Base-by-base conservation (phyloP, 2,888 invertebrate species). In the Cantharis rustica region DNA sequence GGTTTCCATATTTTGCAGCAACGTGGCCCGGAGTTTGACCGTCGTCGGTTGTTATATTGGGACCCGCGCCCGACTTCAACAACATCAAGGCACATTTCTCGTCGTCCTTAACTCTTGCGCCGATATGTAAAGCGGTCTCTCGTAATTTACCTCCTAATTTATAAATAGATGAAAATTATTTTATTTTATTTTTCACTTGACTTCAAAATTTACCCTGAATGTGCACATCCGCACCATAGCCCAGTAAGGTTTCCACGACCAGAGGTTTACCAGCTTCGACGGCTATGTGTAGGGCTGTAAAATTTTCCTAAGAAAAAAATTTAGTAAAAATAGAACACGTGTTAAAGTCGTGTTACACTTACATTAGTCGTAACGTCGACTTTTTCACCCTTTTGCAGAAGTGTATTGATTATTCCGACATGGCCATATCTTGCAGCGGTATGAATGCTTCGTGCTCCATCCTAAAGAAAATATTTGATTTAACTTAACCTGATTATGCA, bases 11-110 rank as follows among this genome's bases (percentile, higher is more conserved):
- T 82, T 95, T 93, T 0, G 98, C 96, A 0, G 99, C 97, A 16
- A 99, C 97, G 86, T 99, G 99, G 4, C 99, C 95, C 0, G 99
- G 97, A 0, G 98, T 98, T 89, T 98, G 96, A 1, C 98, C 98
- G 88, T 98, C 98, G 87, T 97, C 96, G 76, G 98, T 98, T 3
- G 95, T 93, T 79, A 98, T 93, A 89, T 99, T 99, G 0, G 98
- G 97, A 77, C 97, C 96, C 10, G 99, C 99, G 0, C 99, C 99
- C 3, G 98, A 98, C 88, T 99, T 99, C 61, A 99, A 90, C 79
- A 99, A 90, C 98, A 99, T 98, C 82, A 98, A 91, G 4, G 98
- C 98, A 88, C 99, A 99, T 84, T 95, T 93, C 85, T 96, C 95
- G 3, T 96, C 96, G 83, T 96, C 98, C 83, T 94, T 94, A 76